Evolutionary conservation across 2,888 invertebrate genomes (phyloP), one percentile per base, ranked within the genome.

Genomic region (Leptura quadrifasciata): DNA sequence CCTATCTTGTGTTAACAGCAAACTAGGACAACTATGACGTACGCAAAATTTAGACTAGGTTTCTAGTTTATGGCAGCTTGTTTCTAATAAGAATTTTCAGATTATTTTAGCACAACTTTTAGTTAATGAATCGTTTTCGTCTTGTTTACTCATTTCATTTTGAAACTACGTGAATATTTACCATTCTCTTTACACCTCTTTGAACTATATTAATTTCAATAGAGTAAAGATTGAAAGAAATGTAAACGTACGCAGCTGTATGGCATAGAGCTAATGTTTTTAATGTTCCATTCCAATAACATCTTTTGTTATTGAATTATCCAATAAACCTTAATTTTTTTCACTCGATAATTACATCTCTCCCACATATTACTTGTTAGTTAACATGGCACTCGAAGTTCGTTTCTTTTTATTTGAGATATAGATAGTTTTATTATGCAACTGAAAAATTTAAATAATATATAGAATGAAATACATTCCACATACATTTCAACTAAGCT

Each of bases 301-400:
- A 60, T 27, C 17, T 60, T 27, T 27, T 60, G 47, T 2, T 60
- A 27, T 60, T 60, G 31, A 60, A 15, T 60, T 60, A 24, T 24
- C 24, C n/a, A 60, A 27, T 60, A 60, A 60, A 60, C 31, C 60
- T 60, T 31, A 60, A 60, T 60, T 60, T 27, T 21, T 27, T 24
- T 2, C 60, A 27, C n/a, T 60, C 60, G 24, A 60, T 31, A 60
- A 15, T 20, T 20, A 20, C 20, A 9, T 20, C 20, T 3, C 60
- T 6, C 60, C 60, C 27, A 60, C 60, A 12, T 27, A n/a, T 2
- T 12, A 27, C n/a, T 60, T 60, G 31, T 15, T 10, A 39, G 5
- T n/a, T 39, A 9, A 58, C 24, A 12, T 21, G 21, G 58, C 21
- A 21, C 58, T 58, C 24, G n/a, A 31, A 47, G 47, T n/a, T 47